A percentile compares a stretch with the other conserved stretches of the same genome.
Conservation (phyloP, 2,113 vertebrate genomes). For the Ptilorrhoa leucosticta region DNA sequence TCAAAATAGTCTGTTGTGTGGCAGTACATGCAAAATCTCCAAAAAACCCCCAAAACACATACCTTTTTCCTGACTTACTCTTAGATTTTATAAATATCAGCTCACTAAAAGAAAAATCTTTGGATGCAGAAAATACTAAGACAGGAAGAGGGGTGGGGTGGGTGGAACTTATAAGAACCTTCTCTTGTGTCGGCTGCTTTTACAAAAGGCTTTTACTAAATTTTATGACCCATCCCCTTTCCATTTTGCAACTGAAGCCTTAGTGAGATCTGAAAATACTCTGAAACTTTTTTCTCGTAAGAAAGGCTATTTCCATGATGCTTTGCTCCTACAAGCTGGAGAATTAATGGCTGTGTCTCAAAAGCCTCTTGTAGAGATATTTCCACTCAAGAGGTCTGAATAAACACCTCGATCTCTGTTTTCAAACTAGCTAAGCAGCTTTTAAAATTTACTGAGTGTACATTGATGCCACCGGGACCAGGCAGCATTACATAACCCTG, state of each 20-base stretch:
- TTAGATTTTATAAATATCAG: not conserved
- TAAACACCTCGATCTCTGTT: not conserved
- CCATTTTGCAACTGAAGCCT: not conserved
- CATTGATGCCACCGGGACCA: not conserved
- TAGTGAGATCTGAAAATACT: not conserved
- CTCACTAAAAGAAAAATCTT: not conserved
- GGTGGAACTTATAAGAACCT: not conserved
- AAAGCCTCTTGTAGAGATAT: not conserved
- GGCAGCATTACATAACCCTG: not conserved
- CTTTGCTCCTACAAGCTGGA: not conserved
- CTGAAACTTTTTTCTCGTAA: not conserved
- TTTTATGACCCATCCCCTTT: not conserved
- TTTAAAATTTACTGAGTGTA: not conserved
- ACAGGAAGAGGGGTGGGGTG: not conserved
- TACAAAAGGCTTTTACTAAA: not conserved
- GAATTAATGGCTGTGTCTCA: not conserved
- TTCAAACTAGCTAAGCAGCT: not conserved
- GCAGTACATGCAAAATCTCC: not conserved
- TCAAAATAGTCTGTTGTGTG: not conserved
- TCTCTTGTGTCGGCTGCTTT: not conserved
- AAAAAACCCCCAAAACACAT: fast-evolving
- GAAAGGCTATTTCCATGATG: not conserved
- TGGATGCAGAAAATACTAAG: not conserved
- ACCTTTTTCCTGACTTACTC: not conserved
- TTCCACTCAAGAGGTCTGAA: not conserved